Conservation (phyloP, 2,113 vertebrate species). For the Chloebia gouldiae region DNA sequence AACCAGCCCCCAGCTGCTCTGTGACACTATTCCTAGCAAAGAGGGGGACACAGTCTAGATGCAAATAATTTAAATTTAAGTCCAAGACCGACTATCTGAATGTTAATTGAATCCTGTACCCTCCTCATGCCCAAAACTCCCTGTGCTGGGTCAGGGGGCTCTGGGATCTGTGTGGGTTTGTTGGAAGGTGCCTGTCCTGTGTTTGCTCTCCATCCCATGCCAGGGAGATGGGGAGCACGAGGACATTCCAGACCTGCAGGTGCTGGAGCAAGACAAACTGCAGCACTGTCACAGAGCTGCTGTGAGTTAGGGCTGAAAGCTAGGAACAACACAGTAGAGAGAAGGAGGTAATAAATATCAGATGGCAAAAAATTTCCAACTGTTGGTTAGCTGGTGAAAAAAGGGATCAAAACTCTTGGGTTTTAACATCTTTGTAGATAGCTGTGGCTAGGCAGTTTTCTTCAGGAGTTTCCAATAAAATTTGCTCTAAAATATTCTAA, state of each 20-base stretch:
- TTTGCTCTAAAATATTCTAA: constrained; percentile 5
- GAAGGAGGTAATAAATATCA: neutral
- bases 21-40: neutral
- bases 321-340: neutral
- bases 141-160: neutral
- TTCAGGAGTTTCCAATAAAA: neutral
- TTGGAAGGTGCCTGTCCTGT: neutral
- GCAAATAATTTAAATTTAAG: neutral
- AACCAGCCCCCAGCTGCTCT: rapidly evolving
- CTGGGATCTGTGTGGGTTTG: neutral
- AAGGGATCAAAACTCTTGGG: neutral
- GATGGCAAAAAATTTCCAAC: neutral
- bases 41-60: rapidly evolving
- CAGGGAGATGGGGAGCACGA: neutral
- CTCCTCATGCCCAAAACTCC: neutral
- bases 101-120: rapidly evolving
- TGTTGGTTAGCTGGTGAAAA: neutral
- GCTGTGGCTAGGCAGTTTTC: neutral
- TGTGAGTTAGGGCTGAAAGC: neutral
- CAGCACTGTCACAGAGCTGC: neutral
- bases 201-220: neutral
- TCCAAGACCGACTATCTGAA: neutral
- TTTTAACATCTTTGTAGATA: neutral
- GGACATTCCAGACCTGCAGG: neutral
- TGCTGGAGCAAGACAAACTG: neutral